These are phyloP conservation scores for Nothocercus julius DNA, from an alignment of 2,113 vertebrate species.

Conservation along the genomic window DNA sequence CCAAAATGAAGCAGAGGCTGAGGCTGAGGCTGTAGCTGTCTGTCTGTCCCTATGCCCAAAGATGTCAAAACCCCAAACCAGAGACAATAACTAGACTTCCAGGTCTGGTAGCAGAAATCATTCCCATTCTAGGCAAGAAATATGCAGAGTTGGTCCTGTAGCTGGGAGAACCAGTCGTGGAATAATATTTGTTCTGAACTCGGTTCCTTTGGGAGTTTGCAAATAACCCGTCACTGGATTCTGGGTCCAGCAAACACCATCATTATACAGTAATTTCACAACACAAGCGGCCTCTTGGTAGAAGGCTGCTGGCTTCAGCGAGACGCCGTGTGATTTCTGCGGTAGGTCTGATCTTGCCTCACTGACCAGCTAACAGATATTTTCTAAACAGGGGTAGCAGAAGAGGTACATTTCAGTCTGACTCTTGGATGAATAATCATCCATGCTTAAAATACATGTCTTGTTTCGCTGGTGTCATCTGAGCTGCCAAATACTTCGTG, in stretches of 20 bases:
- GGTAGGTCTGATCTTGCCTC: neutral
- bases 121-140: slow-evolving; percentile 7
- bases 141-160: neutral
- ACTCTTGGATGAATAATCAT: neutral
- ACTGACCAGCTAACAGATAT: neutral
- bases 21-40: neutral
- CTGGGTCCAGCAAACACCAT: neutral
- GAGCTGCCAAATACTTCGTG: neutral
- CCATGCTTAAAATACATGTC: neutral
- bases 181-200: slow-evolving; percentile 25
- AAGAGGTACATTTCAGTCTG: neutral
- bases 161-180: neutral
- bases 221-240: neutral
- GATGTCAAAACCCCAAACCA: neutral
- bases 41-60: accelerated
- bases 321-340: neutral
- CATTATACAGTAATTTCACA: neutral
- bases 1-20: neutral
- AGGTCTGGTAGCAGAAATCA: neutral
- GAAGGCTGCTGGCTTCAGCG: neutral
- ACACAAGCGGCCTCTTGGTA: neutral
- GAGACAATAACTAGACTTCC: neutral
- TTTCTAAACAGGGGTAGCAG: accelerated
- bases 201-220: neutral
- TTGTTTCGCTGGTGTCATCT: neutral